Evolutionary conservation across 2,888 invertebrate species (phyloP).

Genomic region (Drosophila monieri): DNA sequence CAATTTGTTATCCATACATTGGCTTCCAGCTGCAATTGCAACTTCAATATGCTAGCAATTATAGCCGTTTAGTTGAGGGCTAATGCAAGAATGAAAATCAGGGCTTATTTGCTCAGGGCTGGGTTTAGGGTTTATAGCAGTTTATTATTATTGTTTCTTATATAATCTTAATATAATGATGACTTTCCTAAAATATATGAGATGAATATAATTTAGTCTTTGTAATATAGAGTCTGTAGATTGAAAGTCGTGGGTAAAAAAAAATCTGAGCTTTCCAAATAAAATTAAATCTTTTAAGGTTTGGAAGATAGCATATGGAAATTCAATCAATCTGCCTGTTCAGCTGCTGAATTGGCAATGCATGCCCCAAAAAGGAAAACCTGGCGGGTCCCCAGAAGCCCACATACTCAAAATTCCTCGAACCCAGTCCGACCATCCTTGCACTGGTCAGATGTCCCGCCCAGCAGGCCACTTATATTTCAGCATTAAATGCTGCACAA

Average conservation of each 20-base stretch:
- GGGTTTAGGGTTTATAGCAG: not conserved
- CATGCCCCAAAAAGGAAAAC: constrained; percentile 3
- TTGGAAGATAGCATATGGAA: constrained; percentile 14
- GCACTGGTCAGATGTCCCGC: constrained; percentile 20
- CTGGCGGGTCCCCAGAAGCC: constrained; percentile 19
- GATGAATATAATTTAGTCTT: too few relatives aligned
- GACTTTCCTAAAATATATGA: too few relatives aligned
- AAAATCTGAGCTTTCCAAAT: too few relatives aligned
- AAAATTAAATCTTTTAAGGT: not conserved
- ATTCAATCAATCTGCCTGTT: constrained; percentile 34
- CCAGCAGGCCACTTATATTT: constrained; percentile 55
- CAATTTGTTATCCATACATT: constrained; percentile 25
- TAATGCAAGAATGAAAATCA: not conserved
- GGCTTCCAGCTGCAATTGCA: constrained; percentile 1
- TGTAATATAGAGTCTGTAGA: too few relatives aligned
- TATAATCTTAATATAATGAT: too few relatives aligned
- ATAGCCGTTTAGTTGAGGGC: not conserved
- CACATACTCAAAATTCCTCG: not conserved
- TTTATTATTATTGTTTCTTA: too few relatives aligned
- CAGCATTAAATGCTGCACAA: constrained; percentile 76
- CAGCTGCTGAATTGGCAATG: not conserved
- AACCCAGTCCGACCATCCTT: too few relatives aligned
- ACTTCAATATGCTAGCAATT: not conserved
- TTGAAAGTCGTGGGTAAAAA: too few relatives aligned
- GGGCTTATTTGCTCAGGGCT: not conserved